Evolutionary conservation across 2,888 invertebrate genomes (phyloP), one percentile per base, ranked within the genome.

Genomic region (Lamellibrachia satsuma): DNA sequence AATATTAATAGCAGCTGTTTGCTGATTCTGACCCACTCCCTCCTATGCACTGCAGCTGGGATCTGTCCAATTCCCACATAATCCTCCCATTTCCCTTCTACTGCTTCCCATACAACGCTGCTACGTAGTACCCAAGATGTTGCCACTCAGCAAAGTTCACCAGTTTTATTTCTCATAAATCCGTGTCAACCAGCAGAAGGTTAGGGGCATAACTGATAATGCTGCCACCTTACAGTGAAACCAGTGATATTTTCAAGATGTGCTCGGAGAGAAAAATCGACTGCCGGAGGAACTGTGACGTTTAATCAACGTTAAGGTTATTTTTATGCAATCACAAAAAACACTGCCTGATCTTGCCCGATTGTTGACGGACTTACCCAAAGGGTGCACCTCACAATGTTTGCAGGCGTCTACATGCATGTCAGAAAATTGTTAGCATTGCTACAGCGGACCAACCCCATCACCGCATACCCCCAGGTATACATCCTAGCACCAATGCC

Each of bases 1-100:
- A 75, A 22, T 75, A 75, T 75, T 75, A 75, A 75, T 75, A 75
- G 75, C 75, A 75, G 75, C 75, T 75, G 75, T 75, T 75, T 75
- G 22, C 75, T 22, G 75, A 75, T 15, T n/a, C 75, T 55, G 55
- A 55, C 55, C 55, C 1, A 55, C 55, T 55, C 55, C 55, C 55
- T 75, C 6, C 75, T n/a, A 11, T 75, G 22, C 75, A 75, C 22
- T 75, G 22, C 75, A 75, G 75, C 75, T 75, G 75, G 75, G 75
- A 22, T 22, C 75, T 75, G 75, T 75, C 75, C 75, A 75, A 75
- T n/a, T 75, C 75, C 75, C 75, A 75, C 75, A 75, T 75, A 75
- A 75, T 75, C 75, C n/a, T 75, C 75, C 75, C 75, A 15, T 75
- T 75, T 75, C 75, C 55, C 55, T 39, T 39, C 39, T 39, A 39